A percentile compares a stretch with the other conserved stretches of the same genome.
Conservation (phyloP, 1,140 invertebrate genomes). For the Aphelenchoides fujianensis region DNA sequence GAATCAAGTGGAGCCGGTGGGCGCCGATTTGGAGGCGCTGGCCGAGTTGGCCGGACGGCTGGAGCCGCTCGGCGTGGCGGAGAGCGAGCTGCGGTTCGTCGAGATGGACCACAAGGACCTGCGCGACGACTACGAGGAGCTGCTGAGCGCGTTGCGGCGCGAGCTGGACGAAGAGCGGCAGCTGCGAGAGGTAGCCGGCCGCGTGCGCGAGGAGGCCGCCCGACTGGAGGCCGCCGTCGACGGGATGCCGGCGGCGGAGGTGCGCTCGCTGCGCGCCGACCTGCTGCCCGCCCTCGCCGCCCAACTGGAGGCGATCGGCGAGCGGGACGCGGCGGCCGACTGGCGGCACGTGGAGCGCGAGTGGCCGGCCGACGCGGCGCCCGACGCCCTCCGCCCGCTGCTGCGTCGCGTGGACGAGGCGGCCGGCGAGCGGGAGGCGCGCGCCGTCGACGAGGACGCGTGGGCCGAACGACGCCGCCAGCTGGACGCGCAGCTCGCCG, state of each 20-base stretch:
- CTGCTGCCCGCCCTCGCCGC: not conserved
- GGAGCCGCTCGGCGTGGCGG: not conserved
- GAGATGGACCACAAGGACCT: constrained; percentile 10
- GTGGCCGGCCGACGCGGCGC: not conserved
- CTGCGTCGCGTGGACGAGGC: too few relatives aligned
- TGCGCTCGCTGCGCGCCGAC: not conserved
- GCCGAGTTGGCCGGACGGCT: not conserved
- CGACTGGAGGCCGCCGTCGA: constrained; percentile 4
- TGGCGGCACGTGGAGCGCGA: not conserved
- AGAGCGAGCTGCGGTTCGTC: constrained; percentile 1
- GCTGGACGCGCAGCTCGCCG: too few relatives aligned
- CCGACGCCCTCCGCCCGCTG: too few relatives aligned
- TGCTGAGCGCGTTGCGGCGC: not conserved
- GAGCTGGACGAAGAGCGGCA: not conserved
- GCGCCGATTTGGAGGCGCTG: not conserved
- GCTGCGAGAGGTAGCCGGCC: not conserved
- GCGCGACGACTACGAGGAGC: constrained; percentile 9
- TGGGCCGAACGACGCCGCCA: too few relatives aligned
- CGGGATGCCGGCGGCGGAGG: not conserved
- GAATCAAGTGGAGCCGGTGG: not conserved
- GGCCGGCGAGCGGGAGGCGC: too few relatives aligned
- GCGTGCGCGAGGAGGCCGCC: not conserved
- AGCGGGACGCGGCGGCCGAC: not conserved
- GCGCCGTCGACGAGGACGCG: too few relatives aligned
- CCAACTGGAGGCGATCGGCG: not conserved